Conservation (phyloP, 2,113 vertebrate genomes). For the Dicaeum eximium region DNA sequence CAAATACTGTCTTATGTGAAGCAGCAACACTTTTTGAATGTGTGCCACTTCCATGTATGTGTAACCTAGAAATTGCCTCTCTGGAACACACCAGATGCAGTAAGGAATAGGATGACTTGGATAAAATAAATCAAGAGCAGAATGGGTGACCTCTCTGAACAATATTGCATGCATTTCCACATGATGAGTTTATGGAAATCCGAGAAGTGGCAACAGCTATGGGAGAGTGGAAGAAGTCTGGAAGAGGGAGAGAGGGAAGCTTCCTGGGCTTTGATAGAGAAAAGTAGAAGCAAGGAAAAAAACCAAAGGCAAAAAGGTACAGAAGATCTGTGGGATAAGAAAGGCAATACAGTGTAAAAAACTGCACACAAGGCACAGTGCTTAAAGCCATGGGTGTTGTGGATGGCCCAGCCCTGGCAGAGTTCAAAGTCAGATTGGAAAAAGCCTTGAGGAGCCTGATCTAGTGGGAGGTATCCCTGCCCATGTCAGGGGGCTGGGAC, state of each 20-base stretch:
- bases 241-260: background rate
- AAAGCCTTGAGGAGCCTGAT: background rate
- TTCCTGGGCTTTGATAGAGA: background rate
- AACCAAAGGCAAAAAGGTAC: background rate
- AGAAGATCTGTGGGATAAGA: background rate
- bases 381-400: background rate
- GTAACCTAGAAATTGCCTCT: background rate
- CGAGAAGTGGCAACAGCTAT: background rate
- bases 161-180: background rate
- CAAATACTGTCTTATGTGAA: background rate
- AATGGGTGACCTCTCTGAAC: background rate
- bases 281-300: background rate
- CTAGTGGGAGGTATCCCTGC: background rate
- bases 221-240: background rate
- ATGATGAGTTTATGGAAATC: background rate
- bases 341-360: background rate
- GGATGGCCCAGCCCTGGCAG: background rate
- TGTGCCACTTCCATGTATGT: background rate
- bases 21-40: background rate
- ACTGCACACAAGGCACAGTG: background rate
- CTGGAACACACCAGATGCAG: background rate
- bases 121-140: background rate
- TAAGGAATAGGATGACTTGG: background rate
- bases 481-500: background rate
- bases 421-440: background rate